Percentiles rank a stretch among this genome's conserved stretches.
These are phyloP conservation scores for Acrocyrtus sp. DNA, from an alignment of 2,888 invertebrate genomes.

Conservation along the genomic window DNA sequence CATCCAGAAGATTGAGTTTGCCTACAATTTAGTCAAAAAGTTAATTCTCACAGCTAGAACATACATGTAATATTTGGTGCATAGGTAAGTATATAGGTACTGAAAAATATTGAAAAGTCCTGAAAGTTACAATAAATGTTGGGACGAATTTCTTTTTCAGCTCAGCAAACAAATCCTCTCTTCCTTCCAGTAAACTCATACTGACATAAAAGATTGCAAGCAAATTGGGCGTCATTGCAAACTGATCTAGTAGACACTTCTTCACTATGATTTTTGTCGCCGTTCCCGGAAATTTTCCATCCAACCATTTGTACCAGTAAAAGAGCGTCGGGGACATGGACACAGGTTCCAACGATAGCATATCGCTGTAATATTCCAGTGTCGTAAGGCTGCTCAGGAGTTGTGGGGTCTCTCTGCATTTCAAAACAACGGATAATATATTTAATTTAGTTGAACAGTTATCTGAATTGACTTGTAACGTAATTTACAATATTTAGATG, in stretches of 20 bases:
- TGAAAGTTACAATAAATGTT: constrained; percentile 69
- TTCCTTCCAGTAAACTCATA: constrained; percentile 80
- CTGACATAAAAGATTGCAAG: constrained; percentile 78
- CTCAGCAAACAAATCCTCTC: constrained; percentile 77
- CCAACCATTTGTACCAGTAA: constrained; percentile 81
- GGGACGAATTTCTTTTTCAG: constrained; percentile 76
- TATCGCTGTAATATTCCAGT: constrained; percentile 70
- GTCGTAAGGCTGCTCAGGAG: constrained; percentile 57
- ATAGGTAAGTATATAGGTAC: not conserved
- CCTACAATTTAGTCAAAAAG: constrained; percentile 66
- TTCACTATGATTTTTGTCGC: constrained; percentile 72
- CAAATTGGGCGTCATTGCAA: constrained; percentile 78
- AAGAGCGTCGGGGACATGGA: constrained; percentile 74
- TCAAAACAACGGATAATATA: too few species aligned
- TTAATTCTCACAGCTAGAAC: too few species aligned
- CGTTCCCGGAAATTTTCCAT: constrained; percentile 76
- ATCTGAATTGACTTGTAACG: too few species aligned
- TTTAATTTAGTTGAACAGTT: not conserved
- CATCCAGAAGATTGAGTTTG: constrained; percentile 85
- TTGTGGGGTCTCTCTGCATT: constrained; percentile 54
- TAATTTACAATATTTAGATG: constrained; percentile 2
- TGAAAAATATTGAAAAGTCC: not conserved
- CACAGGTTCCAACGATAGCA: constrained; percentile 72
- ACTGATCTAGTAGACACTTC: constrained; percentile 81
- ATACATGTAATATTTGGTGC: not conserved